Conservation (phyloP, 2,888 invertebrate species). For the Leptopilina myrica region DNA sequence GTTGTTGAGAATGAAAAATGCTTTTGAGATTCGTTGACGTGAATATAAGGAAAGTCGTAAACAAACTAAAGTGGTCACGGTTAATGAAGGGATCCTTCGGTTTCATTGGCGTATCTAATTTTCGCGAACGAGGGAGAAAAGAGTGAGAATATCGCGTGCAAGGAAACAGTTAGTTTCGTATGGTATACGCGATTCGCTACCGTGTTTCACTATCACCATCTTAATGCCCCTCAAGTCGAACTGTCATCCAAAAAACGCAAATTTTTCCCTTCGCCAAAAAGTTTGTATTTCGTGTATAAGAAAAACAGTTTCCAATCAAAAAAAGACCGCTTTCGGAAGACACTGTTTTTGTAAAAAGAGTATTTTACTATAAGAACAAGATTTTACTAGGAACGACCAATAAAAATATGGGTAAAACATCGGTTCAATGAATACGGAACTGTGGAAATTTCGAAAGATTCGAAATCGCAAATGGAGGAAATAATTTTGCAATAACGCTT, state of each 20-base stretch:
- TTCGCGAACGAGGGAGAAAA: conserved; percentile 25
- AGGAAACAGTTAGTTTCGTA: conserved; percentile 24
- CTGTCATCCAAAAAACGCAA: conserved; percentile 11
- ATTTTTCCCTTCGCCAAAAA: background rate
- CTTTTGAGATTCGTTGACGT: background rate
- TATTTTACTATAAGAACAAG: no score
- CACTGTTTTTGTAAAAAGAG: no score
- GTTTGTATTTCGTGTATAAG: no score
- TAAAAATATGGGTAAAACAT: no score
- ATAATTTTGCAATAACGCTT: conserved; percentile 24
- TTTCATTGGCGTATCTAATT: conserved; percentile 40
- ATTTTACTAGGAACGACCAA: no score
- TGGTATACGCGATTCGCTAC: conserved; percentile 21
- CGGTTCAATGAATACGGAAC: no score
- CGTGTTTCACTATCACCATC: conserved; percentile 27
- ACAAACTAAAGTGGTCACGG: background rate
- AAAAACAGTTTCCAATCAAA: background rate
- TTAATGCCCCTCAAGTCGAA: conserved; percentile 20
- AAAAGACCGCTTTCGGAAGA: background rate
- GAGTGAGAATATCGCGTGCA: conserved; percentile 30
- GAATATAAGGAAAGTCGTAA: background rate
- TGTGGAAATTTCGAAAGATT: no score
- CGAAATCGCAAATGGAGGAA: conserved; percentile 13
- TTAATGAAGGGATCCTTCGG: conserved; percentile 31
- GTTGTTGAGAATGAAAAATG: background rate